These are phyloP conservation scores for Gortyna flavago DNA, from an alignment of 2,888 invertebrate genomes.

Conservation along the genomic window DNA sequence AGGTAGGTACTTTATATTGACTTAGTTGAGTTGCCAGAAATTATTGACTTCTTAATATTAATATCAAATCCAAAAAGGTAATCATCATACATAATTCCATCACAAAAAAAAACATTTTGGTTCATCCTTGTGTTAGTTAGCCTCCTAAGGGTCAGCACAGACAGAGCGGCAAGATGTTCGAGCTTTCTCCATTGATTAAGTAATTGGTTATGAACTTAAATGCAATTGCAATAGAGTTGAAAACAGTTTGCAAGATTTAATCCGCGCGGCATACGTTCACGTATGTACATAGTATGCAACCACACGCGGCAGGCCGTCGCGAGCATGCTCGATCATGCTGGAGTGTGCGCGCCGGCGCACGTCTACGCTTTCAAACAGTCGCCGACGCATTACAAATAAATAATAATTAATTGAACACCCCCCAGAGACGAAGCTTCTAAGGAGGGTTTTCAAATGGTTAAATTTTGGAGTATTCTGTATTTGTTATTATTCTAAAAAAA, in stretches of 20 bases:
- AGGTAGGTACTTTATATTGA: not conserved
- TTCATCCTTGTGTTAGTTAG: not conserved
- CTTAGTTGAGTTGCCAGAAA: not conserved
- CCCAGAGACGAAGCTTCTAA: not conserved
- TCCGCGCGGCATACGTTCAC: not conserved
- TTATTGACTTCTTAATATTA: not conserved
- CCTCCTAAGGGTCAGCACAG: not conserved
- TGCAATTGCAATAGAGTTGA: not conserved
- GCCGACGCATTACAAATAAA: not conserved
- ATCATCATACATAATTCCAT: not conserved
- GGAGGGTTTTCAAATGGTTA: not conserved
- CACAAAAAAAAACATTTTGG: not conserved
- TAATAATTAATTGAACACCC: not conserved
- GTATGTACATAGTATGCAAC: no score
- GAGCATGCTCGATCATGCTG: not conserved
- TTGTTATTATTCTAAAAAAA: no score
- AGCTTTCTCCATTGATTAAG: not conserved
- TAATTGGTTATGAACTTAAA: not conserved
- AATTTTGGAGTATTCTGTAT: not conserved
- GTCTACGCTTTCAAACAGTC: not conserved
- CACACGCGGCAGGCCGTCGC: not conserved
- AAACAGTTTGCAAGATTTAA: not conserved
- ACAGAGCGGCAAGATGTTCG: not conserved
- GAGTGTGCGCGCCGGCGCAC: not conserved
- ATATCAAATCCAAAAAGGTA: not conserved